Evolutionary conservation across 2,113 vertebrate species (phyloP), one percentile per base, ranked within the genome.

Genomic region (Rhombomys opimus): DNA sequence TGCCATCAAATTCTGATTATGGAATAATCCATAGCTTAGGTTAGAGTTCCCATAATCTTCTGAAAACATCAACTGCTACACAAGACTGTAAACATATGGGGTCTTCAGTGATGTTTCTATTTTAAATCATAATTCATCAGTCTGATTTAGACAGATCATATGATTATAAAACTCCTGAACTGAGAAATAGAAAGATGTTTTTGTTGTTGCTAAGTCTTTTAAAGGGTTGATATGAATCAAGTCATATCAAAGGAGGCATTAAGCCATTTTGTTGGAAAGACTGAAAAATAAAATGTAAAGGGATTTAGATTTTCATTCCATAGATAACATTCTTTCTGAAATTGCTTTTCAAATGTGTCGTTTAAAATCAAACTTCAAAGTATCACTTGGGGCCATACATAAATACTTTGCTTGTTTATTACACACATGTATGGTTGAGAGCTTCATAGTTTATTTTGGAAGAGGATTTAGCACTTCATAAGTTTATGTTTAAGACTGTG

Each of bases 331-430:
- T 96, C 85, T 94, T 95, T 89, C 92, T 50, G 77, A 92, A 89
- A 90, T 23, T 65, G 35, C 61, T 96, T 94, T 75, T 46, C 72
- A 90, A 97, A 80, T 85, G 68, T 35, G 72, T 77, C 72, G 87
- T 95, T 96, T 86, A 88, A 93, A 96, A 85, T 59, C 35, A 9
- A 78, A 92, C 88, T 95, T 96, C 77, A 94, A 91, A 96, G 96
- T 67, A 41, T 92, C 25, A 46, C 77, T 65, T 80, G 85, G 61
- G 93, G 65, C 91, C 67, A 65, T 87, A 88, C 13, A 50, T 9
- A 12, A 90, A 54, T 81, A 32, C 73, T 90, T 96, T 94, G 97
- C 90, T 0, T 80, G 91, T 90, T 88, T 95, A 38, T n/a, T 17
- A 85, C 18, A 76, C 90, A 89, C 88, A 84, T 38, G 57, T n/a